Evolutionary conservation across 2,797 vertebrate species (phyloP).

Genomic region (Epinephelus awoara): DNA sequence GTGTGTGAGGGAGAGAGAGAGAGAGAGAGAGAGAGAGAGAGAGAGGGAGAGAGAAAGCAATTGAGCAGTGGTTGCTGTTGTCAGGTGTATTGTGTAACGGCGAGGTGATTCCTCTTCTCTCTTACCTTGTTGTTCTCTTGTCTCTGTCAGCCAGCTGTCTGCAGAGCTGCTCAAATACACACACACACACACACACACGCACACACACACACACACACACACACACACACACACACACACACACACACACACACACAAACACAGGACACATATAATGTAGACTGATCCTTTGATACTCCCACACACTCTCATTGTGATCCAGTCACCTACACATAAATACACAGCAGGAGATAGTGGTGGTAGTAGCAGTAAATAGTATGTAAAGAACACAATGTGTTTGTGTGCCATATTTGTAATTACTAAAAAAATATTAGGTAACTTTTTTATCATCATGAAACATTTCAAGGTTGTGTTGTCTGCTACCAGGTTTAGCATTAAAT

Average conservation of each 20-base stretch:
- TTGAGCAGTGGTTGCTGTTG: conserved; percentile 31
- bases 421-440: no score
- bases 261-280: conserved; percentile 16
- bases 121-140: conserved; percentile 72
- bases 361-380: not conserved
- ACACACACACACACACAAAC: conserved; percentile 18
- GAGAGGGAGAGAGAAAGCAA: not conserved
- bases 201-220: not conserved
- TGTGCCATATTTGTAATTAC: no score
- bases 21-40: not conserved
- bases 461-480: no score
- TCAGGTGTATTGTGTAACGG: conserved; percentile 45
- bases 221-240: conserved; percentile 17
- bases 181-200: conserved; percentile 13
- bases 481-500: no score
- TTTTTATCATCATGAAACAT: no score
- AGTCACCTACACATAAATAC: not conserved
- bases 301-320: conserved; percentile 7
- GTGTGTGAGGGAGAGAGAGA: not conserved
- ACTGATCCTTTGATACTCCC: conserved; percentile 22
- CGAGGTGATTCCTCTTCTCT: conserved; percentile 57
- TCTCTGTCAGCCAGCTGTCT: conserved; percentile 72
- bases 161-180: conserved; percentile 23
- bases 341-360: not conserved
- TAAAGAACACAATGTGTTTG: not conserved